Evolutionary conservation across 2,888 invertebrate species (phyloP), one percentile per base, ranked within the genome.

Genomic region (Cerastis leucographa): DNA sequence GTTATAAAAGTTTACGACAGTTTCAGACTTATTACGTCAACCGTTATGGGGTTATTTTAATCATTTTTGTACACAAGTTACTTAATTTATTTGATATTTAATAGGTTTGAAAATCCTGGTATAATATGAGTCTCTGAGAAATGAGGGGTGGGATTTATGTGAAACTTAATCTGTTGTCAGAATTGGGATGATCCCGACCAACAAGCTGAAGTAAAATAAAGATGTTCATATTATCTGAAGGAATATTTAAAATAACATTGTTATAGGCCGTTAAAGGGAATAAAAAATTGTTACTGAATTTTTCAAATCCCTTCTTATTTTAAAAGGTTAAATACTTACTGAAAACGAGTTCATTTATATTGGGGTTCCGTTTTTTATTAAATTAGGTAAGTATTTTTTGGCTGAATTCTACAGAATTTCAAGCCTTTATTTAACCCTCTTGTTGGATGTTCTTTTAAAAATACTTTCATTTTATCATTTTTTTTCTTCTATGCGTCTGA

Each of bases 1-100:
- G 35, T 73, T 76, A 69, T 79, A 51, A 83, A 77, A 77, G 68
- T 70, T 84, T 76, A 73, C 71, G 71, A 68, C 64, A 62, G n/a
- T 68, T 54, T 44, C n/a, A 54, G n/a, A 61, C 56, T 72, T 83
- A 74, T 73, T 59, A 78, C 65, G 51, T 70, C 62, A 76, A 70
- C 49, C 29, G 12, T 73, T 71, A 74, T 12, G 25, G 29, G 8
- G 29, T 66, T 56, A 25, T 62, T 46, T 54, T 44, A 72, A 40
- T 40, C 29, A 65, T 62, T 62, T 67, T 70, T 64, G 35, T 62
- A 46, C 35, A 65, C 17, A 25, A 65, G 49, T n/a, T 25, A 71
- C 73, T 74, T 73, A 67, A 79, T 64, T 56, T 76, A 25, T 14
- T 79, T 67, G 44, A 51, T 46, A 65, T 70, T 77, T 83, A 72